Evolutionary conservation across 2,888 invertebrate species (phyloP).

Genomic region (Teleogryllus oceanicus): DNA sequence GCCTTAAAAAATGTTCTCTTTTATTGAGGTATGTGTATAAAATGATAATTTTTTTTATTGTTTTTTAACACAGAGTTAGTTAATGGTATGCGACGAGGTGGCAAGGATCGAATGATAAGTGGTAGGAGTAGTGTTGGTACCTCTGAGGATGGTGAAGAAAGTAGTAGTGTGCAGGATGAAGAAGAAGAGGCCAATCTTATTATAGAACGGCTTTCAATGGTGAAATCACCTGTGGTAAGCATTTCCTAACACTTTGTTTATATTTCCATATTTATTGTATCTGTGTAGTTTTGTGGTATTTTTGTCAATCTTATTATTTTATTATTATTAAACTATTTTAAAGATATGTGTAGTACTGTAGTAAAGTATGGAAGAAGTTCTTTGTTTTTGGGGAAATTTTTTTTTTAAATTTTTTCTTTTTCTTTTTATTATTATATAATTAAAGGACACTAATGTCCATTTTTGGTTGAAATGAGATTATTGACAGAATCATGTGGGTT

Average conservation of each 20-base stretch:
- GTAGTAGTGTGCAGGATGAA: conserved; percentile 68
- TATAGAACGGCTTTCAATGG: conserved; percentile 68
- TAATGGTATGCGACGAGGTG: conserved; percentile 51
- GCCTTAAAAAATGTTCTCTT: no score
- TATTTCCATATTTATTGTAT: background rate
- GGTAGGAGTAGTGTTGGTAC: conserved; percentile 55
- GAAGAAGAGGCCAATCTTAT: conserved; percentile 64
- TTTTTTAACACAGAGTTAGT: conserved; percentile 49
- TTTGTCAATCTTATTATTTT: background rate
- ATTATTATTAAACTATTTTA: background rate
- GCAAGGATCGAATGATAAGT: conserved; percentile 41
- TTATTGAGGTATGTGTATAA: no score
- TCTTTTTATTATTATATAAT: no score
- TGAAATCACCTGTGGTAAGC: conserved; percentile 68
- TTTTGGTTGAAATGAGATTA: no score
- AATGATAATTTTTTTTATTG: no score
- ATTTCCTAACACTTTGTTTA: conserved; percentile 19
- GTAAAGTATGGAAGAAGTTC: no score
- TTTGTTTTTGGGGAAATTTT: no score
- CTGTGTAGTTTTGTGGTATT: no score
- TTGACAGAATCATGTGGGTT: no score
- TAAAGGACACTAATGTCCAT: no score
- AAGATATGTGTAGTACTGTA: no score
- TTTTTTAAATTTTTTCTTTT: no score
- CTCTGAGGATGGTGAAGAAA: conserved; percentile 76